Percentiles rank a stretch among this genome's conserved stretches.
Evolutionary conservation across 2,113 vertebrate genomes (phyloP).

Genomic region (Dipodomys ordii): DNA sequence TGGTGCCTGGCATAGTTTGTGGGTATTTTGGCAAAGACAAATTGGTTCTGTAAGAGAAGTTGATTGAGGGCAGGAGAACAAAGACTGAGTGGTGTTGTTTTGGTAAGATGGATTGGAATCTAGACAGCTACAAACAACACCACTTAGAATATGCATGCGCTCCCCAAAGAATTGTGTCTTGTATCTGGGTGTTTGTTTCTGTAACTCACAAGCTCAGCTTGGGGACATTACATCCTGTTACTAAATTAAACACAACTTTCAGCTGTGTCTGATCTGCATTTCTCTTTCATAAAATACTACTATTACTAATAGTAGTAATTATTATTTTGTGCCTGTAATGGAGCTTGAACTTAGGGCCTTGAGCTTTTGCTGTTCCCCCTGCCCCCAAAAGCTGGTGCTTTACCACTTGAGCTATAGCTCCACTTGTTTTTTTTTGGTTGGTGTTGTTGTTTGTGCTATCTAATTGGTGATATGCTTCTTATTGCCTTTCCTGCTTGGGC

Average conservation of each 20-base stretch:
- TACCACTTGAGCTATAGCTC: too few relatives aligned
- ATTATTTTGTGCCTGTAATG: too few relatives aligned
- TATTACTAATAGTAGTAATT: too few relatives aligned
- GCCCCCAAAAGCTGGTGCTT: too few relatives aligned
- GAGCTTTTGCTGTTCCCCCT: too few relatives aligned
- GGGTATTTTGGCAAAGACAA: conserved; percentile 52
- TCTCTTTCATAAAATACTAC: neutral
- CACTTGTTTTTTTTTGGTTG: too few relatives aligned
- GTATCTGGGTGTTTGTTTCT: neutral
- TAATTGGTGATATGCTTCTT: too few relatives aligned
- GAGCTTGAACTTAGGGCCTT: too few relatives aligned
- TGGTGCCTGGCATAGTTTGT: too few relatives aligned
- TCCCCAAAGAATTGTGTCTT: neutral
- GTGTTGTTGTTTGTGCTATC: too few relatives aligned
- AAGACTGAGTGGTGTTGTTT: neutral
- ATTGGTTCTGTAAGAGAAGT: neutral
- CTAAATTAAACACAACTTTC: conserved; percentile 1
- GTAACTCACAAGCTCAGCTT: neutral
- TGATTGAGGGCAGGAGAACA: neutral
- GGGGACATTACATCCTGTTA: too few relatives aligned
- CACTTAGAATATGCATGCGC: neutral
- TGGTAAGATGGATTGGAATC: neutral
- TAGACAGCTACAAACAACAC: neutral
- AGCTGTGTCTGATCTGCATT: neutral
- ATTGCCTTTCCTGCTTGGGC: too few relatives aligned